Evolutionary conservation across 2,113 vertebrate genomes (phyloP).

Genomic region (Tinamus guttatus): DNA sequence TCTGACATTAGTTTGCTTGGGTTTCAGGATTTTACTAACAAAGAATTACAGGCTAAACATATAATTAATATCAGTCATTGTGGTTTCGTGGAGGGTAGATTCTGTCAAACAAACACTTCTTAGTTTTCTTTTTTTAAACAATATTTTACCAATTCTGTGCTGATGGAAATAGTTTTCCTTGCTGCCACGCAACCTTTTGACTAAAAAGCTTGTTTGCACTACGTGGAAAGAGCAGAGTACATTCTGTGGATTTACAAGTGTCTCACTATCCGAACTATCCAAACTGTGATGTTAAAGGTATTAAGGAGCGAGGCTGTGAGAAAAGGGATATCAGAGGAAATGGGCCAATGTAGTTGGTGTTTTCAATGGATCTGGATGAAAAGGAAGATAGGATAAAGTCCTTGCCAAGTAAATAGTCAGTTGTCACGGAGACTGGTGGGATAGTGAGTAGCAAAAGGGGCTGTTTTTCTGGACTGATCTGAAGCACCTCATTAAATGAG

Average conservation of each 20-base stretch:
- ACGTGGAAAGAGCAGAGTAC: not conserved
- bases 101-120: not conserved
- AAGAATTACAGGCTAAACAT: not conserved
- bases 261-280: not conserved
- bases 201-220: not conserved
- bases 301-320: not conserved
- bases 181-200: not conserved
- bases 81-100: not conserved
- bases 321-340: not conserved
- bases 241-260: not conserved
- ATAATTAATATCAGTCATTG: not conserved
- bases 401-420: not conserved
- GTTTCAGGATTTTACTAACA: not conserved
- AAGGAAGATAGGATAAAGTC: not conserved
- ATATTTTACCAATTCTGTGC: not conserved
- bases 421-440: not conserved
- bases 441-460: not conserved
- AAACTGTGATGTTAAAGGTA: not conserved
- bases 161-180: not conserved
- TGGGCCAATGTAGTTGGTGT: fast-evolving
- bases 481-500: not conserved
- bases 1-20: not conserved
- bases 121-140: not conserved
- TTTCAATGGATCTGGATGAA: not conserved
- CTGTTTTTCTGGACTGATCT: not conserved